Evolutionary conservation across 64 coral and sea anemone species (phyloP), one percentile per base, ranked within the genome.

Genomic region (Pachyseris speciosa): DNA sequence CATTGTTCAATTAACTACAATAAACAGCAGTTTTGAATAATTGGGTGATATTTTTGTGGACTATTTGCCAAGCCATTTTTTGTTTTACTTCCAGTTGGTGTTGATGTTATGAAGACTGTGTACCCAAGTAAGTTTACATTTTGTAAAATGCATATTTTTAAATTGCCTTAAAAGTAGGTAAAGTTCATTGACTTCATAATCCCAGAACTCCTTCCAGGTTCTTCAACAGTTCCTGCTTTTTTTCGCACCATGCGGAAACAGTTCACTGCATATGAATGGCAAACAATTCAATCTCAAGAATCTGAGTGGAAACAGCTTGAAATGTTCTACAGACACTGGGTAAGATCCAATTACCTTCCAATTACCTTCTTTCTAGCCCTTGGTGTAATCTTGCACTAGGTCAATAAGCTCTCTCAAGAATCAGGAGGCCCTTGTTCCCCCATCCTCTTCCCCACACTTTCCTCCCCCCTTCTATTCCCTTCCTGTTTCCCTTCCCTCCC

Each of bases 281-380:
- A 48, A 26, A 95, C 84, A 22, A 93, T 98, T 44, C 77, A 92
- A 63, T 91, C 76, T 26, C 75, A 86, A 45, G 41, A 70, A 27
- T 67, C 75, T 15, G 96, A 98, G 80, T 95, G 92, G 89, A 85
- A 89, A 38, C 96, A 98, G n/a, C 65, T 98, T 33, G 68, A 98
- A 26, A 98, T 98, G 93, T 98, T 98, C 79, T 89, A 90, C 93
- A 98, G 96, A 84, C 89, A 92, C 65, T 98, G 96, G 96, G 96
- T 98, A 61, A 50, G 68, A 28, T 63, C 34, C 20, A 44, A 1
- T 32, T n/a, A 20, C 51, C 7, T 55, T 2, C 7, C n/a, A n/a
- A n/a, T n/a, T n/a, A n/a, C n/a, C n/a, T n/a, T n/a, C n/a, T n/a
- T n/a, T n/a, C n/a, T n/a, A n/a, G n/a, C n/a, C n/a, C n/a, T n/a